Percentiles rank a stretch among this genome's conserved stretches.
Evolutionary conservation across 2,888 invertebrate genomes (phyloP).

Genomic region (Galeopsomyia nigrocyanea): DNA sequence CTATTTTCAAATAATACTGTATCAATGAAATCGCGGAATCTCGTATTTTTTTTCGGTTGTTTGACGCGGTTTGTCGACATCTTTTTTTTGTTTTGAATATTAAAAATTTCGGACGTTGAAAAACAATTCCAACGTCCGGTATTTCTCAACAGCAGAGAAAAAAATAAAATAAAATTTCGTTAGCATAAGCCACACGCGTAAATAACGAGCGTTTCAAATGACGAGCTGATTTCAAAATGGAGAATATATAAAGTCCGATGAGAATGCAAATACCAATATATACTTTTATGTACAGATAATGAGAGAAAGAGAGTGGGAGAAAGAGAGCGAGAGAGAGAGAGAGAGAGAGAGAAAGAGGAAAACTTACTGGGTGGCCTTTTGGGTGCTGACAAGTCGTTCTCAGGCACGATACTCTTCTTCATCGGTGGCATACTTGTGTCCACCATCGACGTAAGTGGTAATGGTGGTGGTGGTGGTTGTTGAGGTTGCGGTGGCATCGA

Average conservation of each 20-base stretch:
- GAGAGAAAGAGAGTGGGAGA: neutral
- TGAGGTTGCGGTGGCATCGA: conserved; percentile 61
- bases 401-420: conserved; percentile 74
- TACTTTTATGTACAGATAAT: neutral
- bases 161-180: too few relatives aligned
- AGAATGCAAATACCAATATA: conserved; percentile 11
- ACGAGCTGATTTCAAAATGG: too few relatives aligned
- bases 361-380: conserved; percentile 86
- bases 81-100: too few relatives aligned
- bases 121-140: too few relatives aligned
- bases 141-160: too few relatives aligned
- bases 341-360: neutral
- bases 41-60: too few relatives aligned
- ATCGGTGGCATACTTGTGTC: conserved; percentile 57
- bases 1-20: too few relatives aligned
- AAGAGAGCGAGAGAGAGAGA: neutral
- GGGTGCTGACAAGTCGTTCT: conserved; percentile 81
- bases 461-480: conserved; percentile 62
- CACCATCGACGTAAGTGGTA: conserved; percentile 56
- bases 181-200: too few relatives aligned
- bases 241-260: neutral
- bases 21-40: too few relatives aligned
- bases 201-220: too few relatives aligned
- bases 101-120: too few relatives aligned
- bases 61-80: too few relatives aligned